Percentiles rank a stretch among this genome's conserved stretches.
Evolutionary conservation across 1,140 invertebrate genomes (phyloP).

Genomic region (Diorhabda elongata): DNA sequence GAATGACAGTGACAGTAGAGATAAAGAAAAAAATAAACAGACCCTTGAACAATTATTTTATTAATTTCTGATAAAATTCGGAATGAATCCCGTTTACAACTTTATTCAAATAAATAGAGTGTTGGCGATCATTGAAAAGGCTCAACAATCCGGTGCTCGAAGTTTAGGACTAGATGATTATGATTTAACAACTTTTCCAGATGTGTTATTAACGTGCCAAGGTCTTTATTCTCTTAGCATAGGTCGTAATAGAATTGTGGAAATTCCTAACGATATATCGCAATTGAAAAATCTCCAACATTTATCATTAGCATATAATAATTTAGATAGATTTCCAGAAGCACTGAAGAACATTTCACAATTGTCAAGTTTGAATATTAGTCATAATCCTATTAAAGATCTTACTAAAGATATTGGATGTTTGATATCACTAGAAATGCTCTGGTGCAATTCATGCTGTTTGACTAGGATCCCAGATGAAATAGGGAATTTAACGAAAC

Average conservation of each 20-base stretch:
- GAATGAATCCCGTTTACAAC: conserved; percentile 56
- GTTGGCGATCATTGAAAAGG: conserved; percentile 58
- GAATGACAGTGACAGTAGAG: background rate
- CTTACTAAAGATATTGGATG: conserved; percentile 63
- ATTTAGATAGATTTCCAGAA: conserved; percentile 61
- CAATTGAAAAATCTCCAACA: conserved; percentile 46
- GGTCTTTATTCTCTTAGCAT: conserved; percentile 55
- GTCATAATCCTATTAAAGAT: conserved; percentile 69
- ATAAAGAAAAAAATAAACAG: background rate
- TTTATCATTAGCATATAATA: conserved; percentile 60
- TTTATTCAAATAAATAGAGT: conserved; percentile 61
- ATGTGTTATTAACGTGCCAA: conserved; percentile 51
- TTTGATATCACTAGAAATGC: conserved; percentile 70
- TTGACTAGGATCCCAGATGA: conserved; percentile 59
- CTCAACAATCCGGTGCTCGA: conserved; percentile 53
- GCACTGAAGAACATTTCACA: conserved; percentile 57
- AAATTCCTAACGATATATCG: conserved; percentile 44
- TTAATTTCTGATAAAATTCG: background rate
- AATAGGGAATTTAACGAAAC: conserved; percentile 64
- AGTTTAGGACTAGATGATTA: conserved; percentile 55
- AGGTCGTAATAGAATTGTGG: conserved; percentile 55
- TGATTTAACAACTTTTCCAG: conserved; percentile 55
- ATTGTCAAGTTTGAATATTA: conserved; percentile 75
- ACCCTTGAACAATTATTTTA: background rate
- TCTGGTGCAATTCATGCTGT: conserved; percentile 64